Evolutionary conservation across 2,797 vertebrate species (phyloP).

Genomic region (Notoglanidium macrostoma): DNA sequence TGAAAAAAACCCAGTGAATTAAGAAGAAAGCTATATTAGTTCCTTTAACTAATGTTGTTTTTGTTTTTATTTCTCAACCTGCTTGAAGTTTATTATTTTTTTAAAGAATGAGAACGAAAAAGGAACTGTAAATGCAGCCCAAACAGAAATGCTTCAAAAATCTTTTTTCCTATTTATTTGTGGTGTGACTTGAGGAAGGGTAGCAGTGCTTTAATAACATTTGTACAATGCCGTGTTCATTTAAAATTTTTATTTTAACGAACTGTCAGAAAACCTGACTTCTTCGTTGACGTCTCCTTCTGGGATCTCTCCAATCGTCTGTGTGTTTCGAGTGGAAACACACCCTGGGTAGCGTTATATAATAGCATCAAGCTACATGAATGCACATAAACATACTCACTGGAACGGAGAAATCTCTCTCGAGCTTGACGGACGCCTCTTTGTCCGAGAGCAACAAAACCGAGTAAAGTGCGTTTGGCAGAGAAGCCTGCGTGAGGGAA

Average conservation of each 20-base stretch:
- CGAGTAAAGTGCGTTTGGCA: slow-evolving; percentile 79
- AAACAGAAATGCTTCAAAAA: neutral
- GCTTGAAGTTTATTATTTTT: neutral
- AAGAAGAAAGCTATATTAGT: neutral
- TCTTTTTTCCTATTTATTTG: neutral
- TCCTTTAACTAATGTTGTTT: neutral
- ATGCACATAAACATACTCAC: slow-evolving; percentile 62
- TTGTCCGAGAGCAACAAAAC: slow-evolving; percentile 81
- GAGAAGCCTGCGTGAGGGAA: slow-evolving; percentile 64
- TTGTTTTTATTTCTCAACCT: neutral
- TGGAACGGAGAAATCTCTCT: slow-evolving; percentile 76
- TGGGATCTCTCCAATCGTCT: neutral
- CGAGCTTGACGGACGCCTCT: slow-evolving; percentile 74
- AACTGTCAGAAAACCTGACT: neutral
- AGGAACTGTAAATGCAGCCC: neutral
- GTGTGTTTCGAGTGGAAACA: neutral
- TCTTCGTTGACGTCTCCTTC: neutral
- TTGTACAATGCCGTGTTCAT: neutral
- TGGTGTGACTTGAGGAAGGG: neutral
- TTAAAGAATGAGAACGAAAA: neutral
- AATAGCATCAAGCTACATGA: neutral
- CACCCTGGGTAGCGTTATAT: too few relatives aligned
- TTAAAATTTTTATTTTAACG: neutral
- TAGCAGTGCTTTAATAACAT: neutral
- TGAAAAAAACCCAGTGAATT: neutral